These are phyloP conservation scores for Sebastes itinus DNA, from an alignment of 2,797 vertebrate genomes.

Conservation along the genomic window DNA sequence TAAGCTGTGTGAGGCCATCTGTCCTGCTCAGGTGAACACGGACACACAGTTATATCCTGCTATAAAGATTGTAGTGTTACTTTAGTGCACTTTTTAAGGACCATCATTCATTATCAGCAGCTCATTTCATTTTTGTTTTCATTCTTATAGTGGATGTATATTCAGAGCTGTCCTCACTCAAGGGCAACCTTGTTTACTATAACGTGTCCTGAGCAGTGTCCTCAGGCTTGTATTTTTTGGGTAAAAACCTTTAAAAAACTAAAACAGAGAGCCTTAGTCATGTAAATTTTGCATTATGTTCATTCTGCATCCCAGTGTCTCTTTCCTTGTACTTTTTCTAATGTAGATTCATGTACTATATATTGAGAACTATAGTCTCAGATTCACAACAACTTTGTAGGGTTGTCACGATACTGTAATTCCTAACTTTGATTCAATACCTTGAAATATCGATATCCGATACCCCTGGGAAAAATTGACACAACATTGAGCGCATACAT, in stretches of 20 bases:
- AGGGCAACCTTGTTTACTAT: background rate
- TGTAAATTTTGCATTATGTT: background rate
- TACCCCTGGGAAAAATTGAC: too few species aligned
- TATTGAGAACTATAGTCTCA: background rate
- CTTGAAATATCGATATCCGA: too few species aligned
- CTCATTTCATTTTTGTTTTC: background rate
- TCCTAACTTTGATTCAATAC: too few species aligned
- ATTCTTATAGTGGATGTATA: background rate
- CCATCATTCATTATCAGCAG: background rate
- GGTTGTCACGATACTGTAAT: too few species aligned
- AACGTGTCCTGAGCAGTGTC: background rate
- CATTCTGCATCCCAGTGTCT: background rate
- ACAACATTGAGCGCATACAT: too few species aligned
- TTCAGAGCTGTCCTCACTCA: background rate
- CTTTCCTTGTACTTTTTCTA: background rate
- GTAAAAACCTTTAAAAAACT: background rate
- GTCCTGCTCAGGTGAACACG: constrained; percentile 93
- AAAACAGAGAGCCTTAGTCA: background rate
- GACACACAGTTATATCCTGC: background rate
- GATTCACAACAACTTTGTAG: background rate
- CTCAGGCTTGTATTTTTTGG: background rate
- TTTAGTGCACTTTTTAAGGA: background rate
- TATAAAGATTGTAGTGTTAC: background rate
- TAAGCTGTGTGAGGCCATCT: constrained; percentile 96
- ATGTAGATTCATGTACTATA: background rate